A percentile compares a stretch with the other conserved stretches of the same genome.
Conservation (phyloP, 2,888 invertebrate species). For the Biston stratarius region DNA sequence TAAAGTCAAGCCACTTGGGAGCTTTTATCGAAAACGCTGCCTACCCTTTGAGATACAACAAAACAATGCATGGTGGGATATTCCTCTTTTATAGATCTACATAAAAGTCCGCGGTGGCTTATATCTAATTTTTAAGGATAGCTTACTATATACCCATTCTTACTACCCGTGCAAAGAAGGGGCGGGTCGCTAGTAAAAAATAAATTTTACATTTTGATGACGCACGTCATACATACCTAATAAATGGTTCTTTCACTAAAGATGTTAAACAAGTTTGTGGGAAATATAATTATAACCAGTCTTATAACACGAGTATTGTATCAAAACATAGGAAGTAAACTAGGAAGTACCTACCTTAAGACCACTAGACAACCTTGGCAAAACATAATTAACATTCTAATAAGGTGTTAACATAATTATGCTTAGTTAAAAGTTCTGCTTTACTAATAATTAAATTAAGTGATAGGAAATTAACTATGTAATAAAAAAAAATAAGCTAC, state of each 20-base stretch:
- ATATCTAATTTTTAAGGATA: too few relatives aligned
- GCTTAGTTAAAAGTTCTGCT: background rate
- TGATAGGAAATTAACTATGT: background rate
- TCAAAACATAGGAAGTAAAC: slow-evolving; percentile 5
- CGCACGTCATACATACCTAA: background rate
- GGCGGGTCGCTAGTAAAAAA: background rate
- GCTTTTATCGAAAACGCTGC: too few relatives aligned
- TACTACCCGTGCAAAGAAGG: too few relatives aligned
- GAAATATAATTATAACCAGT: slow-evolving; percentile 2
- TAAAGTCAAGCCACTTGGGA: too few relatives aligned
- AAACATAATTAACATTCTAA: background rate
- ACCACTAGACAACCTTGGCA: slow-evolving; percentile 20
- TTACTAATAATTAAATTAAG: background rate
- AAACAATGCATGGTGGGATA: too few relatives aligned
- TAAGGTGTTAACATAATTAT: background rate
- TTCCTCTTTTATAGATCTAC: too few relatives aligned
- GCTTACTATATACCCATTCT: too few relatives aligned
- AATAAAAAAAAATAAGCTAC: too few relatives aligned
- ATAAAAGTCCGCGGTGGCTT: too few relatives aligned
- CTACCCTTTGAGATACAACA: too few relatives aligned
- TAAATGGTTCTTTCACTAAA: background rate
- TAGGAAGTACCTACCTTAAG: slow-evolving; percentile 30
- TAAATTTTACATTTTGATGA: background rate
- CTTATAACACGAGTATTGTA: background rate
- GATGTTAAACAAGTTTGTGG: background rate